These are phyloP conservation scores for Zosterops lateralis DNA, from an alignment of 2,113 vertebrate species.

Conservation along the genomic window DNA sequence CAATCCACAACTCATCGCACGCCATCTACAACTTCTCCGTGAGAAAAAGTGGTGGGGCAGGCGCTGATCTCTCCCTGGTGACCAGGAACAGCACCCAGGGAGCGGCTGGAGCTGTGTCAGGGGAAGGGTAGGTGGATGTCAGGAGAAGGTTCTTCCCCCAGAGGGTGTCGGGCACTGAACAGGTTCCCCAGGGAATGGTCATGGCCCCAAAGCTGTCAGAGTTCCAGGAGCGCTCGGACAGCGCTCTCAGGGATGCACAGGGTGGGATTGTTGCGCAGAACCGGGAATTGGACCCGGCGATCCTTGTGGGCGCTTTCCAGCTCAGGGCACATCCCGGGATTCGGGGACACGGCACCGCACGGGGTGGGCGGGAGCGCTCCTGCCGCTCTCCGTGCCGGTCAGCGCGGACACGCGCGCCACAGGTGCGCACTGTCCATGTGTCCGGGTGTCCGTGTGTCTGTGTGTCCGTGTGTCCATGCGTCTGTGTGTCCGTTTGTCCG, in stretches of 20 bases:
- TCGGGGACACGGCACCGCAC: neutral
- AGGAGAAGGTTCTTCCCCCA: neutral
- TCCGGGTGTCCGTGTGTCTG: too few species aligned
- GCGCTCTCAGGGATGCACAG: neutral
- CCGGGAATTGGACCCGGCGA: neutral
- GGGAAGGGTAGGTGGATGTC: fast-evolving
- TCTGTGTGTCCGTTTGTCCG: too few species aligned
- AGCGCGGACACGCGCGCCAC: neutral
- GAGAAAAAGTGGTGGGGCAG: neutral
- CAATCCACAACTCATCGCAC: neutral
- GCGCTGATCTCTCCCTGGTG: neutral
- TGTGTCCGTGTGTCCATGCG: too few species aligned
- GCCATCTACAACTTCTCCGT: neutral
- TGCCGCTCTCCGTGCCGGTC: neutral
- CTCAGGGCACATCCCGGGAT: neutral
- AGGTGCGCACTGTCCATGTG: neutral
- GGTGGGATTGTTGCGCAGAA: neutral
- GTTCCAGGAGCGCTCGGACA: neutral
- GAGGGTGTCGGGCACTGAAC: fast-evolving
- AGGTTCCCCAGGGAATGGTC: neutral
- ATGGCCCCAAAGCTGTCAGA: neutral
- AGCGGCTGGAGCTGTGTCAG: neutral
- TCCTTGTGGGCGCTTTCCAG: neutral
- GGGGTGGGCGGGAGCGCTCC: neutral
- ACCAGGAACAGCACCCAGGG: neutral